A percentile compares a stretch with the other conserved stretches of the same genome.
Conservation (phyloP, 2,888 invertebrate species). For the Troides aeacus region DNA sequence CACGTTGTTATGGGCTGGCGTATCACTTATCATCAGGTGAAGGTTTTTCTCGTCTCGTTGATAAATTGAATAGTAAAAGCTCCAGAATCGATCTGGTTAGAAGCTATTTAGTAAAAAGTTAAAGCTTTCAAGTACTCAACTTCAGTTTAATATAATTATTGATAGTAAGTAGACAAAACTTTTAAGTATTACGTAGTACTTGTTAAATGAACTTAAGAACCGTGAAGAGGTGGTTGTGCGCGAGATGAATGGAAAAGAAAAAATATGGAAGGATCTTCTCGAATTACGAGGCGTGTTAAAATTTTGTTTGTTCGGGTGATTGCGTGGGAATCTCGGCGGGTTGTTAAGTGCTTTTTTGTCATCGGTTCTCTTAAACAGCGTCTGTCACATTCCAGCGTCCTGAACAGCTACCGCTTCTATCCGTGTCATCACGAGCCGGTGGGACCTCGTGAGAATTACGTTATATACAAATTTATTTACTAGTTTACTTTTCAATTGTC, state of each 20-base stretch:
- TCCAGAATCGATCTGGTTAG: no score
- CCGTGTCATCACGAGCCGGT: constrained; percentile 2
- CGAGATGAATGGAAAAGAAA: background rate
- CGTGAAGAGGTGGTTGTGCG: constrained; percentile 13
- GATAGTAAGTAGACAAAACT: no score
- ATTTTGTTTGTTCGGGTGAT: constrained; percentile 24
- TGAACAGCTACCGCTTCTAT: background rate
- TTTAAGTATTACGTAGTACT: no score
- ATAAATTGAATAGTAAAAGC: no score
- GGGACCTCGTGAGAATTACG: background rate
- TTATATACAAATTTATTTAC: no score
- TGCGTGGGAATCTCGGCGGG: constrained; percentile 16
- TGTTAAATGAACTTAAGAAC: background rate
- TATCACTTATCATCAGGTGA: no score
- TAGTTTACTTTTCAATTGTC: no score
- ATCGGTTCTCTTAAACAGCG: constrained; percentile 3
- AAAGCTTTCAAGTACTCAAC: no score
- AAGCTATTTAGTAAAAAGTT: no score
- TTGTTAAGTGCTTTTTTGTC: constrained; percentile 17
- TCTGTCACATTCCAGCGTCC: background rate
- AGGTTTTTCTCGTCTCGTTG: no score
- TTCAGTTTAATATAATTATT: no score
- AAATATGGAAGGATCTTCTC: constrained; percentile 21
- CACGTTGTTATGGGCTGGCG: no score
- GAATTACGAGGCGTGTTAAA: constrained; percentile 20